Evolutionary conservation across 2,888 invertebrate genomes (phyloP), one percentile per base, ranked within the genome.

Genomic region (Chaitophorus viminalis): DNA sequence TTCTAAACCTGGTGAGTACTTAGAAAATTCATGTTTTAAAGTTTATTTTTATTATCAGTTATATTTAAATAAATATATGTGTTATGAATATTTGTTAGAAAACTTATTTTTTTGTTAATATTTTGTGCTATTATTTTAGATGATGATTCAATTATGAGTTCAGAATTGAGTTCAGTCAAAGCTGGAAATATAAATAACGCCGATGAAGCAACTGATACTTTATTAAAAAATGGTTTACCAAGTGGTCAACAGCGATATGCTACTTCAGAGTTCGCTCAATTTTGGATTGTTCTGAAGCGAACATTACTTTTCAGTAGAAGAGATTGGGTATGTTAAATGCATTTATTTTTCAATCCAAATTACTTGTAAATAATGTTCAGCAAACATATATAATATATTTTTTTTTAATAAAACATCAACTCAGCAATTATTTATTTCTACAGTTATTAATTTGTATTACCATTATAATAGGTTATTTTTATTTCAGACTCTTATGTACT

Each of bases 401-500:
- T 54, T 54, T 3, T 39, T 39, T 39, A 5, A 6, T 39, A 39
- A 39, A 39, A 39, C 39, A 8, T 39, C 39, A 39, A 60, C 25
- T 60, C 1, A 60, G 25, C n/a, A 60, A 46, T 9, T 46, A 46
- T 46, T 54, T 60, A 60, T 60, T 18, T 60, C 60, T 18, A 21
- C 25, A 60, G 6, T 60, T 60, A 60, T 60, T 60, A 60, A 25
- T 60, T 21, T 60, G 60, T 14, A 46, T 14, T 46, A 25, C 3
- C 52, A 36, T 54, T 18, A 46, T 18, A 72, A 52, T 21, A 31
- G 5, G 17, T 25, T 33, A 76, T 86, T 86, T 89, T 89, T 86
- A 89, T 93, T 92, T 31, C 93, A 99, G 98, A 98, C 98, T 75
- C 93, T 99, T 90, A 99, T 98, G 94, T 97, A 98, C 91, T 94